phyloP scores from a whole-genome alignment of 2,797 vertebrate genomes.

The Danio aesculapii region DNA sequence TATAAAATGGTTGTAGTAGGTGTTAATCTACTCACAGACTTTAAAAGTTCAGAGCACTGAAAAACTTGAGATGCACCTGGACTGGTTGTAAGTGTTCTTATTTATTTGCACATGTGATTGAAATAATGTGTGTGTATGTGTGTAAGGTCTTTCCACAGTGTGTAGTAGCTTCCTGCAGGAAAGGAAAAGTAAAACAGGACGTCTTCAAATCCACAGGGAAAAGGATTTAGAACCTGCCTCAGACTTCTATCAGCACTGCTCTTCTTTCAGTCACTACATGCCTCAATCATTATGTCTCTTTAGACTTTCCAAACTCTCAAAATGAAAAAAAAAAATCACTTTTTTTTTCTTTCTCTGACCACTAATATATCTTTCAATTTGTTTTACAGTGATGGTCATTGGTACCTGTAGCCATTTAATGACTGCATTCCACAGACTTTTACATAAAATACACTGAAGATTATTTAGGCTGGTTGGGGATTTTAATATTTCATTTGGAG shows the following conservation, averaged over 20 bases:
- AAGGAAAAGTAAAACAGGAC: constrained; percentile 87
- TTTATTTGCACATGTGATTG: constrained; percentile 36
- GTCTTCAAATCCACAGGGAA: constrained; percentile 80
- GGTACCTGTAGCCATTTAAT: too few relatives aligned
- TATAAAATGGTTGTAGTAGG: neutral
- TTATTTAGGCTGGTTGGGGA: too few relatives aligned
- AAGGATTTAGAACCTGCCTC: constrained; percentile 63
- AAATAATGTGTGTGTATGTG: constrained; percentile 24
- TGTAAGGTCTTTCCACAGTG: constrained; percentile 70
- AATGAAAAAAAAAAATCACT: neutral
- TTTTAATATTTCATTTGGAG: too few relatives aligned
- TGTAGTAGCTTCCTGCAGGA: constrained; percentile 85
- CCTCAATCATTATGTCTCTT: constrained; percentile 7
- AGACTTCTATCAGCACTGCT: constrained; percentile 66
- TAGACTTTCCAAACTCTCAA: neutral
- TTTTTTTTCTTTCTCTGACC: too few relatives aligned
- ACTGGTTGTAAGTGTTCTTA: constrained; percentile 1
- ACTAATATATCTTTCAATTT: too few relatives aligned
- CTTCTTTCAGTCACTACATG: constrained; percentile 27
- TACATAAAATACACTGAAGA: too few relatives aligned
- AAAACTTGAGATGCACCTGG: neutral
- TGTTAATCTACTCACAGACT: neutral
- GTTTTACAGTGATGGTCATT: too few relatives aligned
- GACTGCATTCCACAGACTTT: too few relatives aligned
- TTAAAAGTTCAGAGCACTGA: neutral